Conservation (phyloP, 2,888 invertebrate genomes). For the Tethea ocularis region DNA sequence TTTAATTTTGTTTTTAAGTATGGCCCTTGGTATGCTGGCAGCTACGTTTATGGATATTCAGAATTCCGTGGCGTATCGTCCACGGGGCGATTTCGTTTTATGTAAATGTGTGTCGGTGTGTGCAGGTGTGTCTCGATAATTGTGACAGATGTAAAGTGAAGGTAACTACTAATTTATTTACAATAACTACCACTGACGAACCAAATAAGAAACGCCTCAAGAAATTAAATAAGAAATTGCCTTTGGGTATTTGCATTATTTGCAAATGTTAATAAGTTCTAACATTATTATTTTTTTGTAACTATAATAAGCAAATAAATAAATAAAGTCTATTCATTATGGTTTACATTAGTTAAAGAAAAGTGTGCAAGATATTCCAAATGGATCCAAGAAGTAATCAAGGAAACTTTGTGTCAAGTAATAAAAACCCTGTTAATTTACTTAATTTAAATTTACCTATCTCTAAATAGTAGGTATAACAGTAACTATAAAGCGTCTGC, state of each 20-base stretch:
- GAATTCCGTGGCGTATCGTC: constrained; percentile 78
- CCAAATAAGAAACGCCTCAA: background rate
- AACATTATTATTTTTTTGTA: background rate
- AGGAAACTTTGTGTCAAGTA: too few relatives aligned
- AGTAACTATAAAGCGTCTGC: too few relatives aligned
- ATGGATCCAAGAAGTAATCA: too few relatives aligned
- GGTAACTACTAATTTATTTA: constrained; percentile 35
- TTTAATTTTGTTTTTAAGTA: constrained; percentile 84
- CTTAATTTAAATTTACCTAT: too few relatives aligned
- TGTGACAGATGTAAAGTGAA: constrained; percentile 68
- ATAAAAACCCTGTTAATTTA: too few relatives aligned
- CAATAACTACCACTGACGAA: constrained; percentile 24
- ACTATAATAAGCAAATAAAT: too few relatives aligned
- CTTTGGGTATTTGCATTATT: background rate
- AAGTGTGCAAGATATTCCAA: too few relatives aligned
- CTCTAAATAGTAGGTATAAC: too few relatives aligned
- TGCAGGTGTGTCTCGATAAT: constrained; percentile 63
- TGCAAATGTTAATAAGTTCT: background rate
- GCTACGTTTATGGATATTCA: constrained; percentile 82
- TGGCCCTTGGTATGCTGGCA: constrained; percentile 81
- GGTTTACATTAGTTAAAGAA: too few relatives aligned
- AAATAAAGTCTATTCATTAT: too few relatives aligned
- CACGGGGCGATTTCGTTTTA: constrained; percentile 74
- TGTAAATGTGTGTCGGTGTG: constrained; percentile 65
- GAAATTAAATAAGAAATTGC: constrained; percentile 1